Evolutionary conservation across 2,797 vertebrate genomes (phyloP).

Genomic region (Artibeus jamaicensis): DNA sequence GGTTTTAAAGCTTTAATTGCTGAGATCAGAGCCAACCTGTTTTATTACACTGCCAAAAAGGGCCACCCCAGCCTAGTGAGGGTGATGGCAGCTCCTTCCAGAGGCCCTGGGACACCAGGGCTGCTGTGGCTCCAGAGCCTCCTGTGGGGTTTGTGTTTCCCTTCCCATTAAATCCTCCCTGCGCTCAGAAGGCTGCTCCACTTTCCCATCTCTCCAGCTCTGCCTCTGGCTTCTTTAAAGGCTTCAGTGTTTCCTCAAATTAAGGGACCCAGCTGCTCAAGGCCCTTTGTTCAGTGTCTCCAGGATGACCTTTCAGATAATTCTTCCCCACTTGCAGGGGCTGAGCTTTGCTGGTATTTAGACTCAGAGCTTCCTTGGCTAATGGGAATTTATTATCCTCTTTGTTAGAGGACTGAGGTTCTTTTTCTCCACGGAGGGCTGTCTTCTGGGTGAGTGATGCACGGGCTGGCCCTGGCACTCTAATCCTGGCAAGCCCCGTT

Average conservation of each 20-base stretch:
- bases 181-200: slow-evolving; percentile 65
- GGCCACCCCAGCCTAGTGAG: slow-evolving; percentile 71
- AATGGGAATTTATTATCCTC: slow-evolving; percentile 85
- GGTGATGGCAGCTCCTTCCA: slow-evolving; percentile 80
- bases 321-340: slow-evolving; percentile 78
- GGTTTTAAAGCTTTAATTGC: slow-evolving; percentile 83
- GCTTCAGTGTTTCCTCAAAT: slow-evolving; percentile 80
- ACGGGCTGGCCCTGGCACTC: slow-evolving; percentile 73
- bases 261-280: slow-evolving; percentile 76
- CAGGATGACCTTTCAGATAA: slow-evolving; percentile 83
- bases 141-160: slow-evolving; percentile 69
- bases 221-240: slow-evolving; percentile 73
- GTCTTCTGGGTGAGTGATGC: slow-evolving; percentile 82
- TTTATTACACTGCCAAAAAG: slow-evolving; percentile 82
- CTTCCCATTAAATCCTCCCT: slow-evolving; percentile 79
- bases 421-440: slow-evolving; percentile 77
- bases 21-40: slow-evolving; percentile 83
- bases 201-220: slow-evolving; percentile 71
- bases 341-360: slow-evolving; percentile 81
- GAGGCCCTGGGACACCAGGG: slow-evolving; percentile 74
- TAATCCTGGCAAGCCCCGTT: slow-evolving; percentile 77
- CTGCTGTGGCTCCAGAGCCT: slow-evolving; percentile 55
- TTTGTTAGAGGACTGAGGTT: slow-evolving; percentile 80
- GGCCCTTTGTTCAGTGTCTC: slow-evolving; percentile 82
- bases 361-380: slow-evolving; percentile 80